Evolutionary conservation across 2,113 vertebrate species (phyloP).

Genomic region (Crypturellus undulatus): DNA sequence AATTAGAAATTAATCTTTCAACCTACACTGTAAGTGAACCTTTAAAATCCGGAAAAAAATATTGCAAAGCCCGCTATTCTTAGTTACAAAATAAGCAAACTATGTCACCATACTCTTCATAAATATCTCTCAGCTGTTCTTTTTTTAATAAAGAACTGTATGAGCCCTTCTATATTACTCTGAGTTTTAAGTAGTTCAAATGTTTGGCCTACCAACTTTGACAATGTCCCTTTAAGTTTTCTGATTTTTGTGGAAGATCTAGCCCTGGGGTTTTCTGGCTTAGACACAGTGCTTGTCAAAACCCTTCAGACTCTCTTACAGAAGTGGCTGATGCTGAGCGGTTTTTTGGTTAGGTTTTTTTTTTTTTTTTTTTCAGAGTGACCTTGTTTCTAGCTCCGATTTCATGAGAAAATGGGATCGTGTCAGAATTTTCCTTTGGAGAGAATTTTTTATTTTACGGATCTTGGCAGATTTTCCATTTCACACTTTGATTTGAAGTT

Average conservation of each 20-base stretch:
- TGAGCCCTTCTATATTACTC: neutral
- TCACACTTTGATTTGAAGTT: conserved; percentile 78
- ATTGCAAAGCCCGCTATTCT: conserved; percentile 16
- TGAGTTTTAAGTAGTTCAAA: conserved; percentile 34
- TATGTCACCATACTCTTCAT: neutral
- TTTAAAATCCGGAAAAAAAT: conserved; percentile 5
- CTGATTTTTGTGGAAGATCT: conserved; percentile 30
- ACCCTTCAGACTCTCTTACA: conserved; percentile 46
- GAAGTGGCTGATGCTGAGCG: conserved; percentile 41
- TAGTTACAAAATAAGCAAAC: conserved; percentile 18
- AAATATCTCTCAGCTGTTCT: conserved; percentile 43
- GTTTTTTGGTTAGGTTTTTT: neutral
- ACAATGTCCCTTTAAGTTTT: conserved; percentile 62
- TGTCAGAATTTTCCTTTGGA: conserved; percentile 74
- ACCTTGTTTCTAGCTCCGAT: conserved; percentile 67
- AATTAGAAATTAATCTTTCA: conserved; percentile 52
- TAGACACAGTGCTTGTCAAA: conserved; percentile 64
- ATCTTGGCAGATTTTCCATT: conserved; percentile 78
- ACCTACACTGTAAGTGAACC: neutral
- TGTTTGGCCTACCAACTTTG: conserved; percentile 53
- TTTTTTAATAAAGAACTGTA: conserved; percentile 25
- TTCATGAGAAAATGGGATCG: conserved; percentile 62
- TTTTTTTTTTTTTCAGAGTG: neutral
- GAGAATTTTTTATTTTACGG: conserved; percentile 73
- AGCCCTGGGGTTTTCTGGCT: conserved; percentile 57